Percentiles rank a stretch among this genome's conserved stretches.
phyloP scores from a whole-genome alignment of 2,888 invertebrate species.

The Podabrus alpinus region DNA sequence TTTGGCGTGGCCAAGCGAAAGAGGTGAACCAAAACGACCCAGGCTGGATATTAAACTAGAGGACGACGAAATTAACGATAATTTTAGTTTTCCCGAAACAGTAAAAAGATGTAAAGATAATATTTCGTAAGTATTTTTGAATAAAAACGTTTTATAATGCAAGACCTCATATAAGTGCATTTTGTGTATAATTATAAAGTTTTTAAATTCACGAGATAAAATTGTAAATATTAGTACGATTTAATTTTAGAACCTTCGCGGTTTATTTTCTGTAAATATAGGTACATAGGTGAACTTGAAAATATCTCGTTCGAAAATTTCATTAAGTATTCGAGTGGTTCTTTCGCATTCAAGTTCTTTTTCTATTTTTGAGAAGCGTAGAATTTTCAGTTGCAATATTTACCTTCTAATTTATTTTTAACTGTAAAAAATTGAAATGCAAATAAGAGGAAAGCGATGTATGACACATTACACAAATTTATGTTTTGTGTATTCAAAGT shows the following conservation, averaged over 20 bases:
- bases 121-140: slow-evolving; percentile 48
- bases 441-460: background rate
- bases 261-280: background rate
- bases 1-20: slow-evolving; percentile 56
- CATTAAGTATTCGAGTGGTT: background rate
- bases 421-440: background rate
- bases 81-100: slow-evolving; percentile 67
- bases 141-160: background rate
- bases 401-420: background rate
- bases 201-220: background rate
- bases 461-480: background rate
- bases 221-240: background rate
- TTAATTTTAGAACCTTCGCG: background rate
- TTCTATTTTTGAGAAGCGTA: background rate
- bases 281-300: background rate
- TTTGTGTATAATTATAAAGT: background rate
- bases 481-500: background rate
- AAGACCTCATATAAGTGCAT: background rate
- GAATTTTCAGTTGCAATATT: background rate
- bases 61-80: slow-evolving; percentile 70
- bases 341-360: background rate
- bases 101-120: slow-evolving; percentile 50
- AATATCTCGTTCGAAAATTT: background rate
- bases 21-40: slow-evolving; percentile 62
- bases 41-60: slow-evolving; percentile 72